Evolutionary conservation across 2,888 invertebrate species (phyloP).

Genomic region (Meteorus colon): DNA sequence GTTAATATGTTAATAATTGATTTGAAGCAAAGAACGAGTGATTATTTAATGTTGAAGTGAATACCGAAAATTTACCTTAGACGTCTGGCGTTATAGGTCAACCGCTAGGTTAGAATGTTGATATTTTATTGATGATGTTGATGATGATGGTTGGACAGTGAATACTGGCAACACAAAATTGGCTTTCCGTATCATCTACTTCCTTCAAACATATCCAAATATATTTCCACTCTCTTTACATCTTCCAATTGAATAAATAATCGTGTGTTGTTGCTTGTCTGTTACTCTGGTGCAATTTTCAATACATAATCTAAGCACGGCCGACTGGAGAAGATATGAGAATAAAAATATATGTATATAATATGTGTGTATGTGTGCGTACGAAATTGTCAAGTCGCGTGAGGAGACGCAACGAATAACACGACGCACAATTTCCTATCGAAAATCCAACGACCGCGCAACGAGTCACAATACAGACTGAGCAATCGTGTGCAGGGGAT

Average conservation of each 20-base stretch:
- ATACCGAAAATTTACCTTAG: slow-evolving; percentile 1
- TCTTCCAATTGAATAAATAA: background rate
- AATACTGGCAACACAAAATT: background rate
- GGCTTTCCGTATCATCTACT: background rate
- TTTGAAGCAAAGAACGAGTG: background rate
- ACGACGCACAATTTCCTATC: background rate
- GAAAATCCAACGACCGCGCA: background rate
- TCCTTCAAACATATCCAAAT: background rate
- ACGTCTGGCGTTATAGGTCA: background rate
- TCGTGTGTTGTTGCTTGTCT: background rate
- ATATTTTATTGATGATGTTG: background rate
- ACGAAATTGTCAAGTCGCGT: slow-evolving; percentile 4
- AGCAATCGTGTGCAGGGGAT: background rate
- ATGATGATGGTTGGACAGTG: background rate
- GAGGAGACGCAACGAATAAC: background rate
- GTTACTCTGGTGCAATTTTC: background rate
- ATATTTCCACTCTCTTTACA: background rate
- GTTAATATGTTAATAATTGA: background rate
- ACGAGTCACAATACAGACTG: slow-evolving; percentile 13
- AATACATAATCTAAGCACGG: background rate
- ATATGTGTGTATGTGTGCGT: background rate
- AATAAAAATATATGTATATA: background rate
- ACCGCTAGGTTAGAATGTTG: background rate
- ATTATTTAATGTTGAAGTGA: background rate
- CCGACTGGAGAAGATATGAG: background rate